These are phyloP conservation scores for Laticauda colubrina DNA, from an alignment of 2,113 vertebrate species.

Conservation along the genomic window DNA sequence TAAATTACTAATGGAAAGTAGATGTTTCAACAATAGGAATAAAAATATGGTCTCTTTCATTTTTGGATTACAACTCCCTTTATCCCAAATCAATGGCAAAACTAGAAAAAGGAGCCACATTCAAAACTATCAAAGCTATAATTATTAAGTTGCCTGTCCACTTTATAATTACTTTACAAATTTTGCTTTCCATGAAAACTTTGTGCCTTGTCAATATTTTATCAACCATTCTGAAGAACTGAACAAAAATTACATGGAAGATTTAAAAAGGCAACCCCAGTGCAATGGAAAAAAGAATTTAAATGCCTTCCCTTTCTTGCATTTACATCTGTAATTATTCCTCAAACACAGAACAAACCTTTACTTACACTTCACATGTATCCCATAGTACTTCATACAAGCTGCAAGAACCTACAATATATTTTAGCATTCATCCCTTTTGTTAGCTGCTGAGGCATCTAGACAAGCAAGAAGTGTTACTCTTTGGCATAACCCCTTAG, in stretches of 20 bases:
- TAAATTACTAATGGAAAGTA: neutral
- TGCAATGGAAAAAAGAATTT: slow-evolving; percentile 38
- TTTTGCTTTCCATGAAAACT: neutral
- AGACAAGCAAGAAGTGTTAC: neutral
- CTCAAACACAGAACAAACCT: slow-evolving; percentile 44
- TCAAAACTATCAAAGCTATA: neutral
- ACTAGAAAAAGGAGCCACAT: neutral
- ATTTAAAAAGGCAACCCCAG: neutral
- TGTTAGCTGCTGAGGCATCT: neutral
- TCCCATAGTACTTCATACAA: neutral
- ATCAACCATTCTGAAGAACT: neutral
- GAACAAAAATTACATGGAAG: neutral
- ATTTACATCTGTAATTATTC: slow-evolving; percentile 53
- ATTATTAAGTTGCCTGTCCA: neutral
- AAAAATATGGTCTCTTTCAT: neutral
- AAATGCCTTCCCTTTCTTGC: slow-evolving; percentile 56
- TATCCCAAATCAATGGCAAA: neutral
- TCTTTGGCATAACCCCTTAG: neutral
- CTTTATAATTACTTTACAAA: neutral
- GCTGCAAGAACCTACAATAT: neutral
- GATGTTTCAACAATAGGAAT: neutral
- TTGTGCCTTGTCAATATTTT: neutral
- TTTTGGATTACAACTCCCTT: neutral
- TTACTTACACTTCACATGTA: neutral
- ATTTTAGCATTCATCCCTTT: neutral